Conservation (phyloP, 2,888 invertebrate species). For the Latrodectus hesperus region DNA sequence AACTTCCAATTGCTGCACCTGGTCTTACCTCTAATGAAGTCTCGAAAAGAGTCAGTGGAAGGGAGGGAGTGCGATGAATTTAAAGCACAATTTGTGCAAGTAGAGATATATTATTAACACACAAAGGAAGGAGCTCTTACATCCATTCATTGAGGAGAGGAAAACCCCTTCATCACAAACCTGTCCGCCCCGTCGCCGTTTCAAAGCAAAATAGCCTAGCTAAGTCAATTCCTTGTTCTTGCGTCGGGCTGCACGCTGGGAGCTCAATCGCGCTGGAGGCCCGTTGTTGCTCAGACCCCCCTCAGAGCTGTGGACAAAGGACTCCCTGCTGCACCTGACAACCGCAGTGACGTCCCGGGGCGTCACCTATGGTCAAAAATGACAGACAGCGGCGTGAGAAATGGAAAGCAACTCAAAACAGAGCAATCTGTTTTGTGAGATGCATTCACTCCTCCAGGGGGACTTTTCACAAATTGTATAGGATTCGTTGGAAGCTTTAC, state of each 20-base stretch:
- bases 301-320: slow-evolving; percentile 50
- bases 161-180: slow-evolving; percentile 2
- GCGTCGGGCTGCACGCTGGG: slow-evolving; percentile 48
- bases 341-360: slow-evolving; percentile 62
- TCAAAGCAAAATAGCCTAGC: slow-evolving; percentile 30
- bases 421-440: slow-evolving; percentile 59
- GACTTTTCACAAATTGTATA: no score
- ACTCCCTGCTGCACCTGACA: slow-evolving; percentile 58
- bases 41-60: neutral
- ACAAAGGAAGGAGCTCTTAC: neutral
- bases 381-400: slow-evolving; percentile 67
- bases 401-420: slow-evolving; percentile 62
- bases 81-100: neutral
- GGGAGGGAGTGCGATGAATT: neutral
- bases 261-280: slow-evolving; percentile 36
- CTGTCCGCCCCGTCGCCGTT: slow-evolving; percentile 31
- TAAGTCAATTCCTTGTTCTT: slow-evolving; percentile 65
- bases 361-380: slow-evolving; percentile 64
- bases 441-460: slow-evolving; percentile 9
- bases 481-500: no score
- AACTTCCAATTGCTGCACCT: no score
- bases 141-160: neutral
- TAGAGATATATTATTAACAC: neutral
- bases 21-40: neutral
- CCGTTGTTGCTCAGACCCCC: slow-evolving; percentile 49